Base-by-base conservation (phyloP, 2,888 invertebrate genomes). In the Oscheius myriophilus region DNA sequence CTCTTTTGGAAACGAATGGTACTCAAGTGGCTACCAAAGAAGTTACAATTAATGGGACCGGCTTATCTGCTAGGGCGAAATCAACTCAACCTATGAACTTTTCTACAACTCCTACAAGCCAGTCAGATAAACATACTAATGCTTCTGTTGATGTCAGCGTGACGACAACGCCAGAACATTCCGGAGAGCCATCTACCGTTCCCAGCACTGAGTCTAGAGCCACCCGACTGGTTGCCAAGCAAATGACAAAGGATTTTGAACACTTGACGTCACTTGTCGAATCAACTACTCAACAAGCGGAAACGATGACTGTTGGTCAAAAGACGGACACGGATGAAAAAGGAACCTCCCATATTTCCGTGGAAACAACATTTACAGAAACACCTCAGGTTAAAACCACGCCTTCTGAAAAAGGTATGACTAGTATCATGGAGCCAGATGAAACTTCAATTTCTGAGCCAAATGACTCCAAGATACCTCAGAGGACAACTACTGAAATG, bases 401-500 rank as follows among this genome's bases (percentile, higher is more conserved):
- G 25, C 23, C 53, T 49, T 14, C 14, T 41, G 46, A 16, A n/a
- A 1, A 9, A 33, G 33, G 33, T 6, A 33, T 33, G 33, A 33
- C 59, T 25, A 39, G 64, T 4, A 16, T 18, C 51, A 58, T 43
- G 23, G 9, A 46, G 25, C 51, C 62, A 25, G 62, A 52, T 26
- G 53, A 14, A 23, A 39, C 64, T 1, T 46, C 58, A 12, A 16
- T 33, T 4, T n/a, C 57, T 26, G n/a, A n/a, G n/a, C 43, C 42
- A n/a, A 23, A 45, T 12, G 25, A 43, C 9, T 43, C 62, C 6
- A 46, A 23, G 43, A 23, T 23, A n/a, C n/a, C 67, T 7, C 2
- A 54, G 12, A 53, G 33, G 14, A 23, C 25, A 23, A 69, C 43
- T 14, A 33, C 57, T 33, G 39, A 26, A 57, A 39, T 25, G 3